Evolutionary conservation across 2,113 vertebrate genomes (phyloP), one percentile per base, ranked within the genome.

Genomic region (Cebidichthys violaceus): DNA sequence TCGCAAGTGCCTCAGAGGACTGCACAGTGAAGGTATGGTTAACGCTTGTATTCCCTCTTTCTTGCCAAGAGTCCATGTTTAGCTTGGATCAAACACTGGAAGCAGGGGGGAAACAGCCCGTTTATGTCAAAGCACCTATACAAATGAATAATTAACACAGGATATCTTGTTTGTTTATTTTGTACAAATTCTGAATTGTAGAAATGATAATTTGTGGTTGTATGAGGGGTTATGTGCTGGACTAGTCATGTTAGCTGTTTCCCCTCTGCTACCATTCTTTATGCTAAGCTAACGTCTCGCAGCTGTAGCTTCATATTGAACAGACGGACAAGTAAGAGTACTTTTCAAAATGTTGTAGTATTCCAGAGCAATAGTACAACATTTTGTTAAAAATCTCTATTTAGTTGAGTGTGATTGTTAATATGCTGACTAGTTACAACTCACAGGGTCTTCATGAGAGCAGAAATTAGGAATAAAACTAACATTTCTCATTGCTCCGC

Each of bases 1-100:
- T 99, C 0, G 97, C 97, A 89, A 99, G 97, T 15, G 96, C 97
- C 85, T 97, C 97, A 0, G 97, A 99, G 92, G 97, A 99, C 86
- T 97, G 96, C 90, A 97, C 95, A 0, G 95, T 99, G n/a, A 99
- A 99, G 97, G 97, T 97, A 79, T n/a, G 84, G 50, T n/a, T 9
- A 0, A 17, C 18, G 8, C 4, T 7, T 20, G 14, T 52, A n/a
- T 54, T 54, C 9, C 52, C 50, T 22, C 18, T 52, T 52, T 9
- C 50, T 33, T 52, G 43, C 17, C 9, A 4, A 60, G 1, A 57
- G 24, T n/a, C n/a, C n/a, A n/a, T n/a, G n/a, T n/a, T n/a, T n/a
- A n/a, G 66, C 43, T 33, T 10, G 9, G 43, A 70, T n/a, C 22
- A 24, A 41, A 66, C 6, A 15, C 11, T 41, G 6, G 37, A 66